Percentiles rank a stretch among this genome's conserved stretches.
Conservation (phyloP, 2,113 vertebrate genomes). For the Athene noctua region DNA sequence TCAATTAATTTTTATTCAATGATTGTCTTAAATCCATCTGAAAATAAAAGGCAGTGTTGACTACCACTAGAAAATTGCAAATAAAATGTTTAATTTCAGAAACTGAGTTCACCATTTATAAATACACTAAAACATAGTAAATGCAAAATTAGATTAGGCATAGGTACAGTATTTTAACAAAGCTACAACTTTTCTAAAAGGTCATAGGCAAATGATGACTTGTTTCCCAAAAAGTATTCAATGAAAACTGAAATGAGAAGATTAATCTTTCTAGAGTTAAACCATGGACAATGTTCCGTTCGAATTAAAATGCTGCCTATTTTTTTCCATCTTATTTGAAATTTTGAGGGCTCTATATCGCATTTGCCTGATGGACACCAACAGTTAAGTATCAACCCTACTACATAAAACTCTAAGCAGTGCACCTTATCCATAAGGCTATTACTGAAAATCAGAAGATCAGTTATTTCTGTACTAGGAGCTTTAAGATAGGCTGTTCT, state of each 20-base stretch:
- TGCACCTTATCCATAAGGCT: conserved; percentile 66
- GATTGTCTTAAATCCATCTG: not conserved
- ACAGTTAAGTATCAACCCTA: conserved; percentile 51
- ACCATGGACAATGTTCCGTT: not conserved
- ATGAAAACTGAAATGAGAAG: conserved; percentile 58
- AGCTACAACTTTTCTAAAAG: conserved; percentile 71
- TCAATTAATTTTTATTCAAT: not conserved
- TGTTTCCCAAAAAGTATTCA: conserved; percentile 49
- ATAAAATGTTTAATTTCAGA: conserved; percentile 86
- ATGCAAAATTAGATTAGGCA: conserved; percentile 76
- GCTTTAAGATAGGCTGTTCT: conserved; percentile 43
- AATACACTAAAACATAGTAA: conserved; percentile 83
- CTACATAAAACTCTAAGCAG: conserved; percentile 58
- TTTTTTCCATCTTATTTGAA: not conserved
- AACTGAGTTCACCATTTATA: conserved; percentile 82
- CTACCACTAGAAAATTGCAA: conserved; percentile 76
- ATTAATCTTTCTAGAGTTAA: conserved; percentile 15
- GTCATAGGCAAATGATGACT: conserved; percentile 66
- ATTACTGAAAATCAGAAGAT: conserved; percentile 28
- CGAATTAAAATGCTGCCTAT: conserved; percentile 60
- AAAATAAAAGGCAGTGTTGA: conserved; percentile 59
- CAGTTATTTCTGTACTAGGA: conserved; percentile 30
- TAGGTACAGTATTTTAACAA: conserved; percentile 77
- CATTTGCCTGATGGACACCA: conserved; percentile 58
- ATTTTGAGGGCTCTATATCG: conserved; percentile 39